A percentile compares a stretch with the other conserved stretches of the same genome.
These are phyloP conservation scores for Drosophila mayaguana DNA, from an alignment of 2,888 invertebrate genomes.

Conservation along the genomic window DNA sequence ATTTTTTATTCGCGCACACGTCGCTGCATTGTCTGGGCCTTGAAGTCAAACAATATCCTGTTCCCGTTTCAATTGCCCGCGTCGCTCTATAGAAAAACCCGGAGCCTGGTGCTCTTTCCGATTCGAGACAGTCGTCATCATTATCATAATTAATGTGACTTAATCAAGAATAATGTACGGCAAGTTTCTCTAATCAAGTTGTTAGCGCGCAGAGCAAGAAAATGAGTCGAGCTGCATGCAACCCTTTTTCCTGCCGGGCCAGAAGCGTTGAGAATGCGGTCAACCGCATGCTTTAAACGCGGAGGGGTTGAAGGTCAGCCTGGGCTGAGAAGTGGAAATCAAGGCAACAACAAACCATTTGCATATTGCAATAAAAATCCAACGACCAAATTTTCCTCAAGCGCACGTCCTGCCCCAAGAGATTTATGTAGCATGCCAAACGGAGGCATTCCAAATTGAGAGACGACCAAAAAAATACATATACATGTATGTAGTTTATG, in stretches of 20 bases:
- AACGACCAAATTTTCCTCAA: slow-evolving; percentile 46
- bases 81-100: slow-evolving; percentile 41
- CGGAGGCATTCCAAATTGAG: slow-evolving; percentile 44
- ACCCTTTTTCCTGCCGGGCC: slow-evolving; percentile 45
- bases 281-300: slow-evolving; percentile 69
- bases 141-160: slow-evolving; percentile 83
- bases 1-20: slow-evolving; percentile 72
- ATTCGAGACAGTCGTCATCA: slow-evolving; percentile 75
- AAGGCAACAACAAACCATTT: slow-evolving; percentile 56
- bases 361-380: slow-evolving; percentile 75
- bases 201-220: slow-evolving; percentile 40
- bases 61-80: slow-evolving; percentile 82
- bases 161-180: slow-evolving; percentile 82
- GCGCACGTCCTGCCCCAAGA: slow-evolving; percentile 50
- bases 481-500: slow-evolving; percentile 55
- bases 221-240: slow-evolving; percentile 21
- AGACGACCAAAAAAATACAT: slow-evolving; percentile 22
- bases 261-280: slow-evolving; percentile 72
- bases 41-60: slow-evolving; percentile 66
- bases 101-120: slow-evolving; percentile 12
- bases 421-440: slow-evolving; percentile 70
- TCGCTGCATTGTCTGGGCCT: slow-evolving; percentile 38
- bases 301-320: slow-evolving; percentile 75
- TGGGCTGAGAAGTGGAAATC: slow-evolving; percentile 22
- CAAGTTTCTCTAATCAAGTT: slow-evolving; percentile 72